A percentile compares a stretch with the other conserved stretches of the same genome.
phyloP scores from a whole-genome alignment of 2,888 invertebrate species.

The Drosophila melanocephala region DNA sequence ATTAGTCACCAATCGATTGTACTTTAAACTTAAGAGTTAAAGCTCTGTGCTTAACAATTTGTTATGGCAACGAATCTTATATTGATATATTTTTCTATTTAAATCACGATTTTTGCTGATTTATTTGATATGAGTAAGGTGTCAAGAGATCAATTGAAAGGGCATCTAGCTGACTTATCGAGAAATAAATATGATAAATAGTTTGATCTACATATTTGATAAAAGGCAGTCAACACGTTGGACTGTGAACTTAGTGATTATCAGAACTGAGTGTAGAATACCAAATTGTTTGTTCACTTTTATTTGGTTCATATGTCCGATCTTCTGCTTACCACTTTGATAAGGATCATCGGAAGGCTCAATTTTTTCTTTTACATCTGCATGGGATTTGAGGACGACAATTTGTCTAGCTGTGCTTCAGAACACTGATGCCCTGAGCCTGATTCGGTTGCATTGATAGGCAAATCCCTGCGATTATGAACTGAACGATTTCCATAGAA shows the following conservation, averaged over 20 bases:
- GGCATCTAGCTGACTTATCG: neutral
- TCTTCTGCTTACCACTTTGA: neutral
- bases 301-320: slow-evolving; percentile 9
- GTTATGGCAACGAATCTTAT: neutral
- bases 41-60: neutral
- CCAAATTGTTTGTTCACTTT: neutral
- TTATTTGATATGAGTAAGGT: neutral
- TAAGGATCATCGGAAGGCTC: neutral
- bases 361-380: slow-evolving; percentile 29
- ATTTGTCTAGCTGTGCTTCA: slow-evolving; percentile 40
- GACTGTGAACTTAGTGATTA: slow-evolving; percentile 1
- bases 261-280: neutral
- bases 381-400: slow-evolving; percentile 41
- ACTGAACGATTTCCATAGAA: slow-evolving; percentile 60
- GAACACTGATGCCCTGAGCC: slow-evolving; percentile 6
- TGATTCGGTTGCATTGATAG: slow-evolving; percentile 68
- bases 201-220: neutral
- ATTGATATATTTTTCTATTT: neutral
- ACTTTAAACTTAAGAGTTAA: neutral
- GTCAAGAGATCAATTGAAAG: neutral
- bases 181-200: neutral
- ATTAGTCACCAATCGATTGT: neutral
- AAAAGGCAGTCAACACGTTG: neutral
- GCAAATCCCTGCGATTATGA: slow-evolving; percentile 56
- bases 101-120: neutral